phyloP scores from a whole-genome alignment of 2,113 vertebrate species.

The Albula goreensis region DNA sequence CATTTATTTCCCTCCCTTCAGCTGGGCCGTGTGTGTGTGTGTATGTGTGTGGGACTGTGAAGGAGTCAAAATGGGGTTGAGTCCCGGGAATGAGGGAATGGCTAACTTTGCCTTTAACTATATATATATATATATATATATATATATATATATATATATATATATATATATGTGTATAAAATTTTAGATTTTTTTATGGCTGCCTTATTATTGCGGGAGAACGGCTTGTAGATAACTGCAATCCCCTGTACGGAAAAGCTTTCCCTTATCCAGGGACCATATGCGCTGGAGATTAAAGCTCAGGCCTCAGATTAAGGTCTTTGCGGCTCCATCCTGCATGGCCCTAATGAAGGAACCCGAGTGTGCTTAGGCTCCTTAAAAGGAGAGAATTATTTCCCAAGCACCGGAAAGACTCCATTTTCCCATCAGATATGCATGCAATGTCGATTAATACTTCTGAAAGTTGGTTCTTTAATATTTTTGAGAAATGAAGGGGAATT shows the following conservation, averaged over 20 bases:
- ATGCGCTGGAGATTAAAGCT: conserved; percentile 62
- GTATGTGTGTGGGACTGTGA: conserved; percentile 12
- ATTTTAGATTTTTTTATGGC: not conserved
- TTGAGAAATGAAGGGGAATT: conserved; percentile 22
- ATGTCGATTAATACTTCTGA: conserved; percentile 37
- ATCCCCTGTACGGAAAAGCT: conserved; percentile 27
- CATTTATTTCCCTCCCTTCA: not conserved
- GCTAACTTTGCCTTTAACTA: conserved; percentile 26
- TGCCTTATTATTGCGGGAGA: conserved; percentile 31
- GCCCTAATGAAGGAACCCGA: conserved; percentile 49
- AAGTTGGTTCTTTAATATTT: conserved; percentile 24
- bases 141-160: conserved; percentile 29
- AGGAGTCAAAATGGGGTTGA: conserved; percentile 17
- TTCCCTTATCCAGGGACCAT: conserved; percentile 57
- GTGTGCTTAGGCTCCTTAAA: conserved; percentile 42
- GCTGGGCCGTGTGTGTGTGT: not conserved
- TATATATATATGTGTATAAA: not conserved
- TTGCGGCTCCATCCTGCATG: conserved; percentile 30
- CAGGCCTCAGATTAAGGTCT: conserved; percentile 60
- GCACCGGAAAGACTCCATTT: conserved; percentile 16
- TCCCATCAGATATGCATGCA: conserved; percentile 34
- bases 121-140: conserved; percentile 20
- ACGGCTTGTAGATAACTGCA: conserved; percentile 41
- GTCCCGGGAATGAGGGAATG: conserved; percentile 17
- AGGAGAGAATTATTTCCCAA: conserved; percentile 33